Conservation (phyloP, 2,797 vertebrate species). For the Myripristis murdjan region DNA sequence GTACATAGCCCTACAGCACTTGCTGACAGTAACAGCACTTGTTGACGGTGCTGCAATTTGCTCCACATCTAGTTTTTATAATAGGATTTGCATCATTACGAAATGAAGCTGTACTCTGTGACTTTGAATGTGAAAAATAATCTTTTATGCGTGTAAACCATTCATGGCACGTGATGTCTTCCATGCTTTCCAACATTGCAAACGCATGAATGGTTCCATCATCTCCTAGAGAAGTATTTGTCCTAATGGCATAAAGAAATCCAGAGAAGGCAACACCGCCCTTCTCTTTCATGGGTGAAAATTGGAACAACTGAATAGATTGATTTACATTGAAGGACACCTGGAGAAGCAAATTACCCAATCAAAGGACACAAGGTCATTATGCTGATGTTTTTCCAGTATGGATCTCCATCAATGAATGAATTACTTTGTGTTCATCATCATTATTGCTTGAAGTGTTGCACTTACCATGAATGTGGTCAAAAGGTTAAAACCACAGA, state of each 20-base stretch:
- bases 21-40: no score
- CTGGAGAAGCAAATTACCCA: constrained; percentile 30
- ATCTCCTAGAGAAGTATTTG: constrained; percentile 35
- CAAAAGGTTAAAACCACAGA: constrained; percentile 27
- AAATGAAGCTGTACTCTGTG: no score
- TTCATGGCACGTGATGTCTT: not conserved
- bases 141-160: no score
- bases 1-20: no score
- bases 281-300: not conserved
- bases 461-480: constrained; percentile 31
- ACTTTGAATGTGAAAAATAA: no score
- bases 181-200: not conserved
- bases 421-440: constrained; percentile 8
- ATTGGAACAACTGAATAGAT: constrained; percentile 44
- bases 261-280: constrained; percentile 28
- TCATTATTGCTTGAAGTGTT: not conserved
- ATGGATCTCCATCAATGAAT: constrained; percentile 28
- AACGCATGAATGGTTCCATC: constrained; percentile 9
- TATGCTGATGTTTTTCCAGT: constrained; percentile 22
- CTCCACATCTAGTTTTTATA: not conserved
- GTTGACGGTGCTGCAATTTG: no score
- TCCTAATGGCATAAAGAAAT: constrained; percentile 43
- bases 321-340: constrained; percentile 34
- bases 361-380: constrained; percentile 34
- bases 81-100: not conserved